A percentile compares a stretch with the other conserved stretches of the same genome.
phyloP scores from a whole-genome alignment of 2,888 invertebrate species.

The Oligia strigilis region DNA sequence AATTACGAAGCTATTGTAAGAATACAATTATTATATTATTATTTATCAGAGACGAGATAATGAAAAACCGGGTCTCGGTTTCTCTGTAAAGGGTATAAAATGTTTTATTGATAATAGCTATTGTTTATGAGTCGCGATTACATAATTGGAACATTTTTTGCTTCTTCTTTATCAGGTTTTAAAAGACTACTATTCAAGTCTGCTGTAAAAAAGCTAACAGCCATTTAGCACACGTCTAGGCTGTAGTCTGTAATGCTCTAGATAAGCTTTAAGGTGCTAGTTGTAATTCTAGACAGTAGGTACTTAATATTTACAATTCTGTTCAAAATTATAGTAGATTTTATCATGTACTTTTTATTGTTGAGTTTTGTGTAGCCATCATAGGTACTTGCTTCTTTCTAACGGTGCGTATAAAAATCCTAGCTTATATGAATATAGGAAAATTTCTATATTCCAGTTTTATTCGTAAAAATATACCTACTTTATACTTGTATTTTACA shows the following conservation, averaged over 20 bases:
- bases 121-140: conserved; percentile 26
- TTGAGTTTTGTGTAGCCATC: background rate
- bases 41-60: conserved; percentile 49
- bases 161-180: background rate
- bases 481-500: background rate
- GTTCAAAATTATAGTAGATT: background rate
- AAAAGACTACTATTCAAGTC: background rate
- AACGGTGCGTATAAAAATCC: background rate
- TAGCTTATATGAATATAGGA: background rate
- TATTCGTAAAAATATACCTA: background rate
- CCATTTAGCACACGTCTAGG: background rate
- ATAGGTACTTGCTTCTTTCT: background rate
- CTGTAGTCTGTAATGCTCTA: background rate
- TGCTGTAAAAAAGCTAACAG: background rate
- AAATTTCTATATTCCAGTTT: background rate
- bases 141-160: background rate
- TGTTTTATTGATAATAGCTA: conserved; percentile 13
- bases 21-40: conserved; percentile 54
- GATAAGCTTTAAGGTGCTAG: background rate
- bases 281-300: background rate
- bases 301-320: background rate
- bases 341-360: background rate
- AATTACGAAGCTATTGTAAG: conserved; percentile 62
- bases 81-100: conserved; percentile 18
- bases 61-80: conserved; percentile 31